These are phyloP conservation scores for Acipenser oxyrinchus DNA, from an alignment of 2,797 vertebrate species.

Conservation along the genomic window DNA sequence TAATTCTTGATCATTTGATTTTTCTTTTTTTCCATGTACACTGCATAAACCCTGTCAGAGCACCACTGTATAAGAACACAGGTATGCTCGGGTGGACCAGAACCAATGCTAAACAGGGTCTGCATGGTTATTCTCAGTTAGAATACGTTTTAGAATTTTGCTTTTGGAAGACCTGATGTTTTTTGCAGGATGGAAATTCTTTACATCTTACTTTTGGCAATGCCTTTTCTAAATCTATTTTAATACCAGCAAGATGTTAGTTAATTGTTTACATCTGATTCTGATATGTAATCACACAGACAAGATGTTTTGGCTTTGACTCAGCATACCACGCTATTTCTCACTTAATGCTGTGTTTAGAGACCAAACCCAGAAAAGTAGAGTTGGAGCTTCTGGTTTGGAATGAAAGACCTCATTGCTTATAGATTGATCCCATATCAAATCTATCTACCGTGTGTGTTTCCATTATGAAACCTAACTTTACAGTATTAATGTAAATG, in stretches of 20 bases:
- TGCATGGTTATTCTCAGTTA: slow-evolving; percentile 19
- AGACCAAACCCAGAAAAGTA: no score
- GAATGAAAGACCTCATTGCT: no score
- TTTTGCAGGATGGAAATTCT: background rate
- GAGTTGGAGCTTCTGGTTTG: no score
- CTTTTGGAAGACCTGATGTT: slow-evolving; percentile 1
- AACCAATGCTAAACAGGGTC: slow-evolving; percentile 42
- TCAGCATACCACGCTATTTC: background rate
- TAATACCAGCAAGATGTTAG: background rate
- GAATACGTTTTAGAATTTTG: slow-evolving; percentile 24
- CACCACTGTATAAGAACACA: slow-evolving; percentile 23
- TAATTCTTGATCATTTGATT: background rate
- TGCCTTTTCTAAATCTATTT: background rate
- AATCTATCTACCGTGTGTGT: background rate
- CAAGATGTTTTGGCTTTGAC: background rate
- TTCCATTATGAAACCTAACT: background rate
- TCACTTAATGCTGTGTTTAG: no score
- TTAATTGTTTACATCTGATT: no score
- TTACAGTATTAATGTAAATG: background rate
- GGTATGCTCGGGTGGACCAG: slow-evolving; percentile 27
- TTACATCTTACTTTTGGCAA: background rate
- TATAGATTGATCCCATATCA: background rate
- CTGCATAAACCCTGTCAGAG: slow-evolving; percentile 22
- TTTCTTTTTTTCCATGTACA: slow-evolving; percentile 12
- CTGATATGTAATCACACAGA: background rate